phyloP scores from a whole-genome alignment of 2,888 invertebrate genomes.

The Teleogryllus oceanicus region DNA sequence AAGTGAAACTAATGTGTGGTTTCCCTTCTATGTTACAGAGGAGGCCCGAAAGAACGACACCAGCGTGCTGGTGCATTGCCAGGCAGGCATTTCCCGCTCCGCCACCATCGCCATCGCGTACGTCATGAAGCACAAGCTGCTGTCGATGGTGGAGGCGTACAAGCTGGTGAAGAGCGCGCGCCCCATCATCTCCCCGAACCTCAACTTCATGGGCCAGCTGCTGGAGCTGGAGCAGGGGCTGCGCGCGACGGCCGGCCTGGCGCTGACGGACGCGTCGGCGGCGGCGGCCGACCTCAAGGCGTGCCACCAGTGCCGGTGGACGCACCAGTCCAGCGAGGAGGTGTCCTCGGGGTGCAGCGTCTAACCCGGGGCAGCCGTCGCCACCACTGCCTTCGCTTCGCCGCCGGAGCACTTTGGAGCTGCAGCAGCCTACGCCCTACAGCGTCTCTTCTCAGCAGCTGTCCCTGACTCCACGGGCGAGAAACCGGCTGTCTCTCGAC shows the following conservation, averaged over 20 bases:
- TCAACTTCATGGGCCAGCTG: conserved; percentile 91
- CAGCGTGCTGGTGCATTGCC: conserved; percentile 88
- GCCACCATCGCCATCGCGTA: conserved; percentile 94
- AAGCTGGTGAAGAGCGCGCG: conserved; percentile 79
- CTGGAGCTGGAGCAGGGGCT: conserved; percentile 75
- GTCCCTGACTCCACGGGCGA: too few relatives aligned
- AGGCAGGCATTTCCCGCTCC: conserved; percentile 91
- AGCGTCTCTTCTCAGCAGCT: not conserved
- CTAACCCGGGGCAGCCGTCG: conserved; percentile 39
- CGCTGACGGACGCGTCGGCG: conserved; percentile 1
- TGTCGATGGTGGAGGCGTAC: conserved; percentile 83
- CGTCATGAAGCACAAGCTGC: conserved; percentile 81
- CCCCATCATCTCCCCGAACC: conserved; percentile 89
- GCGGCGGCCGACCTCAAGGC: conserved; percentile 42
- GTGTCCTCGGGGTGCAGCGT: conserved; percentile 57
- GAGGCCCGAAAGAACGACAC: conserved; percentile 65
- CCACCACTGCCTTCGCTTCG: too few relatives aligned
- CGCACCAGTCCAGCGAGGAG: conserved; percentile 53
- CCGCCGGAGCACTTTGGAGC: not conserved
- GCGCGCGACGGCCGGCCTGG: conserved; percentile 41
- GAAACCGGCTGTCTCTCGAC: too few relatives aligned
- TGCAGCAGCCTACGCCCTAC: not conserved
- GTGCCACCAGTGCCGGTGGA: conserved; percentile 54
- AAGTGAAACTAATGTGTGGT: too few relatives aligned
- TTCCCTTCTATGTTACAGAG: conserved; percentile 54